Percentiles rank a stretch among this genome's conserved stretches.
phyloP scores from a whole-genome alignment of 2,888 invertebrate genomes.

The Catonia carolina region DNA sequence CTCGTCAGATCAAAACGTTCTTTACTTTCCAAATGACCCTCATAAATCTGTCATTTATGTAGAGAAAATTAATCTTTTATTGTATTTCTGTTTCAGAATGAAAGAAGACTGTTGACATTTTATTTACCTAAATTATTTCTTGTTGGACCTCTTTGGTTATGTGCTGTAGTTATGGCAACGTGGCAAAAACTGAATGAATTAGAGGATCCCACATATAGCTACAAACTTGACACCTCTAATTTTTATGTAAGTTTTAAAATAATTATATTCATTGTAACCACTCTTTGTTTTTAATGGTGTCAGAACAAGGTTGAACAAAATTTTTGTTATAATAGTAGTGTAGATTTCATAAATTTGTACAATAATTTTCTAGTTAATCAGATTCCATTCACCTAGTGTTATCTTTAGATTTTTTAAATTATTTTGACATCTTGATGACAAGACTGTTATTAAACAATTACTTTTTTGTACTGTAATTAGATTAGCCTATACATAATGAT shows the following conservation, averaged over 20 bases:
- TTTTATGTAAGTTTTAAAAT: slow-evolving; percentile 59
- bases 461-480: no score
- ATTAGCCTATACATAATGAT: no score
- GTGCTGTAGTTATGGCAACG: slow-evolving; percentile 75
- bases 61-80: no score
- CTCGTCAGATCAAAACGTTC: no score
- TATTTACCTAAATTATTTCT: slow-evolving; percentile 85
- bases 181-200: slow-evolving; percentile 88
- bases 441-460: no score
- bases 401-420: no score
- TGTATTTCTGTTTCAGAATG: slow-evolving; percentile 82
- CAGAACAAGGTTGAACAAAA: not conserved
- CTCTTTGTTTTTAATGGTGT: not conserved
- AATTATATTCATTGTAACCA: no score
- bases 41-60: no score
- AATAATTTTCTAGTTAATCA: no score
- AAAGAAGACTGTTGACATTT: slow-evolving; percentile 75
- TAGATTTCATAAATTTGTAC: not conserved
- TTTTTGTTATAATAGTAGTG: not conserved
- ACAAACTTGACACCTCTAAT: slow-evolving; percentile 73
- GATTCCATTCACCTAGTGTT: no score
- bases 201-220: slow-evolving; percentile 88
- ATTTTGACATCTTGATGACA: no score
- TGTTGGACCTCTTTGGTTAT: slow-evolving; percentile 79
- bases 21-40: no score